phyloP scores from a whole-genome alignment of 2,888 invertebrate species.

The Poecilus cupreus region DNA sequence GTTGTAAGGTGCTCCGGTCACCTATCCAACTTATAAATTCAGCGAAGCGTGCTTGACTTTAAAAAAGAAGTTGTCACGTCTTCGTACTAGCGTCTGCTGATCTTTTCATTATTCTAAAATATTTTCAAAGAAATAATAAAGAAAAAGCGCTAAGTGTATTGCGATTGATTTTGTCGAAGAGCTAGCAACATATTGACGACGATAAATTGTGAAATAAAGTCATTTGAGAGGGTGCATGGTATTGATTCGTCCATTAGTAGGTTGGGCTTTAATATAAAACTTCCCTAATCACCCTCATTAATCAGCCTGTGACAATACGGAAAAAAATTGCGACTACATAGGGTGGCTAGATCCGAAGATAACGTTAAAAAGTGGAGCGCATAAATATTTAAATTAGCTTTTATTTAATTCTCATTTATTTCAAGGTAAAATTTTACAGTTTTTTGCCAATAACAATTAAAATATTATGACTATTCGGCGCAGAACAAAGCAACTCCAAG shows the following conservation, averaged over 20 bases:
- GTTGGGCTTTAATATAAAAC: conserved; percentile 38
- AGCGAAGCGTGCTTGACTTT: too few species aligned
- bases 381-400: conserved; percentile 13
- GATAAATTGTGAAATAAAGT: conserved; percentile 16
- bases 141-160: too few species aligned
- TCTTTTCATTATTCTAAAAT: too few species aligned
- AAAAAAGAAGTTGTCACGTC: too few species aligned
- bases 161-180: too few species aligned
- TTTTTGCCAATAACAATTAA: not conserved
- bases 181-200: not conserved
- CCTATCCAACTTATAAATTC: too few species aligned
- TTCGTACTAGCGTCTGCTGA: too few species aligned
- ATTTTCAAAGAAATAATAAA: too few species aligned
- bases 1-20: too few species aligned
- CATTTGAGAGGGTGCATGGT: conserved; percentile 28
- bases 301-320: conserved; percentile 30
- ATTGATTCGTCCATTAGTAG: conserved; percentile 34
- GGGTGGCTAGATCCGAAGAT: conserved; percentile 5
- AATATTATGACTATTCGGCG: conserved; percentile 9
- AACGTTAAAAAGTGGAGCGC: not conserved
- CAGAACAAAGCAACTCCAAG: not conserved
- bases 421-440: conserved; percentile 14
- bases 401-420: conserved; percentile 20
- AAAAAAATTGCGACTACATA: conserved; percentile 35
- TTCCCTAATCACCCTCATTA: conserved; percentile 37